Percentiles rank a stretch among this genome's conserved stretches.
phyloP scores from a whole-genome alignment of 2,888 invertebrate genomes.

The Luffia ferchaultella region DNA sequence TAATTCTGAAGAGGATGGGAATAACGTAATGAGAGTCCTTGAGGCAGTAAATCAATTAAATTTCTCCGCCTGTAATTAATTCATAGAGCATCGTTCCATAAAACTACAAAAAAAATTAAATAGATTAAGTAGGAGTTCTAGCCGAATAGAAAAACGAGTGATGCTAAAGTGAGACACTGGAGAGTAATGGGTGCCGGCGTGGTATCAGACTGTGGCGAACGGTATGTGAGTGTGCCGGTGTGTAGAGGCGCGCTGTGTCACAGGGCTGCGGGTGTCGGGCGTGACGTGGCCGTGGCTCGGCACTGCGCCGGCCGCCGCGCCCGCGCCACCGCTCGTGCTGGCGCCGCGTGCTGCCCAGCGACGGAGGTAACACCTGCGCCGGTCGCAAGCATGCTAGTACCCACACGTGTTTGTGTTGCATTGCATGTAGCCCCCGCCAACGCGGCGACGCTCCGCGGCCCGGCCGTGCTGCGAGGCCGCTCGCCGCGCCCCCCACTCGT shows the following conservation, averaged over 20 bases:
- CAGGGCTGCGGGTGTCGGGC: conserved; percentile 82
- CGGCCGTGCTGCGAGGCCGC: conserved; percentile 75
- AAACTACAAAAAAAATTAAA: no score
- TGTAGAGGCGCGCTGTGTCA: conserved; percentile 50
- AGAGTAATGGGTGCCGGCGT: no score
- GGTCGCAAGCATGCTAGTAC: conserved; percentile 23
- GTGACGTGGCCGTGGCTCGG: conserved; percentile 81
- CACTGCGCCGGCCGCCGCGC: conserved; percentile 67
- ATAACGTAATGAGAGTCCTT: no score
- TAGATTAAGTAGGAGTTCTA: no score
- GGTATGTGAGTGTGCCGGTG: conserved; percentile 21
- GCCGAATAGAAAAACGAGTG: no score
- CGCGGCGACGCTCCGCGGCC: conserved; percentile 69
- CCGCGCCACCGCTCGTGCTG: conserved; percentile 74
- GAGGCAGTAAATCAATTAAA: no score
- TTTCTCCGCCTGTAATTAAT: no score
- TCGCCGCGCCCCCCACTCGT: conserved; percentile 71
- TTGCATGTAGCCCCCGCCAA: conserved; percentile 78
- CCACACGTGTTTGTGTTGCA: conserved; percentile 30
- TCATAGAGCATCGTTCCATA: no score
- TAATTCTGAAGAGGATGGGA: no score
- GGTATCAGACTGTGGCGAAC: no score
- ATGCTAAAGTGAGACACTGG: no score
- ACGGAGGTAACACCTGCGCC: conserved; percentile 69
- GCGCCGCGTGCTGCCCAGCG: conserved; percentile 78